These are phyloP conservation scores for Oncorhynchus keta DNA, from an alignment of 2,113 vertebrate species.

Conservation along the genomic window DNA sequence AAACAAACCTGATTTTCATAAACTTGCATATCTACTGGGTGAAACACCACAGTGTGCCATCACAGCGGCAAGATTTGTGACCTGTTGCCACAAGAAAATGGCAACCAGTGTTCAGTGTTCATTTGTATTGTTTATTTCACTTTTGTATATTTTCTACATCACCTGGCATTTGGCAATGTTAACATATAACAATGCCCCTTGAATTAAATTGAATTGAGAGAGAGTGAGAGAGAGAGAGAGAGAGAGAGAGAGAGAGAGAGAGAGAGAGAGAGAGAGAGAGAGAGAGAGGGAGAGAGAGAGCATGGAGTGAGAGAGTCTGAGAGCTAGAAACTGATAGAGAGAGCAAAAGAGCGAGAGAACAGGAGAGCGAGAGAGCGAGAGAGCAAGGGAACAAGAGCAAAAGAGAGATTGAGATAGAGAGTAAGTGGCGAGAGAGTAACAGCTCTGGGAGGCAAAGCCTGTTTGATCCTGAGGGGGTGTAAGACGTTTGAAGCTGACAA, in stretches of 20 bases:
- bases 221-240: neutral
- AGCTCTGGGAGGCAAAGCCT: slow-evolving; percentile 68
- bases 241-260: neutral
- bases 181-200: no score
- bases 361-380: neutral
- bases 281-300: neutral
- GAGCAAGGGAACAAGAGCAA: slow-evolving; percentile 30
- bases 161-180: no score
- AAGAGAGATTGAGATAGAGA: slow-evolving; percentile 51
- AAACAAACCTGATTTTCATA: no score
- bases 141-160: no score
- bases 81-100: no score
- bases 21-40: no score
- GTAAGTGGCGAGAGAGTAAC: slow-evolving; percentile 42
- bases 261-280: neutral
- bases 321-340: neutral
- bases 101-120: no score
- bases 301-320: slow-evolving; percentile 4
- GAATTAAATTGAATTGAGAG: neutral
- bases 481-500: slow-evolving; percentile 75
- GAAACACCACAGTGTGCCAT: no score
- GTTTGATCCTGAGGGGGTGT: slow-evolving; percentile 75
- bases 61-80: no score
- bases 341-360: neutral
- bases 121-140: no score